Percentiles rank a stretch among this genome's conserved stretches.
Conservation (phyloP, 2,888 invertebrate species). For the Thecophora atra region DNA sequence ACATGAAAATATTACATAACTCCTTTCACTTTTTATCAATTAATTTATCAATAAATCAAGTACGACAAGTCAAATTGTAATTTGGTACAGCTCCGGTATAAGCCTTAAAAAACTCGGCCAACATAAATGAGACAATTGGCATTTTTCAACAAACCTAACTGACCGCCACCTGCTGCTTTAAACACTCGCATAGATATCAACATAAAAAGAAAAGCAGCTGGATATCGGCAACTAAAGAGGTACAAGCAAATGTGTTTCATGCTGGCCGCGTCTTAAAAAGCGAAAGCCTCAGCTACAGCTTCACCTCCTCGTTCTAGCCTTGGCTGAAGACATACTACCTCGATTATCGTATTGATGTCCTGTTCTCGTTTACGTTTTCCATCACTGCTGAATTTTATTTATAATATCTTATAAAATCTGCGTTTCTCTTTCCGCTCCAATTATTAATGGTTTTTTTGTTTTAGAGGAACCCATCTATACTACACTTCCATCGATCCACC, state of each 20-base stretch:
- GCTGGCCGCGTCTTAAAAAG: neutral
- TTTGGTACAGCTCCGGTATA: neutral
- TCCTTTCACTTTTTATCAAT: neutral
- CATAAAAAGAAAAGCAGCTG: neutral
- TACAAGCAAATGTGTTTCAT: neutral
- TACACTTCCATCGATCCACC: neutral
- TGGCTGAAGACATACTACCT: too few species aligned
- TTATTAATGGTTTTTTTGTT: neutral
- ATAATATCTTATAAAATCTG: too few species aligned
- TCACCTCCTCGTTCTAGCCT: neutral
- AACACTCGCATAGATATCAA: neutral
- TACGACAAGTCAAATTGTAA: neutral
- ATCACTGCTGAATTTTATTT: too few species aligned
- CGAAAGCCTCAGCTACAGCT: neutral
- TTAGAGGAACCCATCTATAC: neutral
- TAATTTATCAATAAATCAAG: neutral
- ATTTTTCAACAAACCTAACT: neutral
- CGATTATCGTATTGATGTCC: too few species aligned
- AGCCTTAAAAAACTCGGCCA: neutral
- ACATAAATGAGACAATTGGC: neutral
- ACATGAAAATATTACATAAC: too few species aligned
- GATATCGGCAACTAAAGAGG: conserved; percentile 1
- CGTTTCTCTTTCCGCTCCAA: neutral
- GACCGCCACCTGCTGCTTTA: conserved; percentile 12
- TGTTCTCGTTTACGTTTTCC: too few species aligned